Conservation (phyloP, 2,797 vertebrate species). For the Uromys caudimaculatus region DNA sequence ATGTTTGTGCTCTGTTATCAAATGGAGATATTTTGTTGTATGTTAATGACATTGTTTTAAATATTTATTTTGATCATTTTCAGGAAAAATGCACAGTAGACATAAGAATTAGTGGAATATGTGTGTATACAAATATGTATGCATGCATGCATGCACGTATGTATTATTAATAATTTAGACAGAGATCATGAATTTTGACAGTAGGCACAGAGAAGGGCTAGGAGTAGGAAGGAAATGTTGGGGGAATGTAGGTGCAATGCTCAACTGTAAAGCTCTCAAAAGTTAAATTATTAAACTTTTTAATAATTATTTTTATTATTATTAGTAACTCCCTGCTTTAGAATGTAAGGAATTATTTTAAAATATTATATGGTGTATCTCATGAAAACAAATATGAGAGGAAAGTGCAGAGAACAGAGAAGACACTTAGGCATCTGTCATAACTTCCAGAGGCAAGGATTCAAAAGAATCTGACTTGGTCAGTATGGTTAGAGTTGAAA, state of each 20-base stretch:
- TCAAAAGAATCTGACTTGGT: neutral
- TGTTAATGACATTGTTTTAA: neutral
- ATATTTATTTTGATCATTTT: constrained; percentile 23
- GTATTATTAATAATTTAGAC: neutral
- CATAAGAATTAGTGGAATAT: neutral
- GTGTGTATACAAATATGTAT: neutral
- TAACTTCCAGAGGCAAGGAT: neutral
- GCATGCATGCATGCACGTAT: too few relatives aligned
- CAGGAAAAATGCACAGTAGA: neutral
- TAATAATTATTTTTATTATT: too few relatives aligned
- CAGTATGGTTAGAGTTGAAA: neutral
- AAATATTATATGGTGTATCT: neutral
- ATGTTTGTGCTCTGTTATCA: neutral
- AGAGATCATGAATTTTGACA: neutral
- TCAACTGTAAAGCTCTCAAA: neutral
- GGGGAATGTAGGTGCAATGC: neutral
- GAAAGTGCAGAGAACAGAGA: neutral
- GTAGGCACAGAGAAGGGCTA: neutral
- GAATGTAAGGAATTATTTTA: neutral
- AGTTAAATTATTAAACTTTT: neutral
- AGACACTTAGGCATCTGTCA: neutral
- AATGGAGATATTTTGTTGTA: neutral
- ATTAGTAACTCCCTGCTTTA: neutral
- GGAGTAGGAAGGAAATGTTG: neutral
- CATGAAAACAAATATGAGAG: neutral